phyloP scores from a whole-genome alignment of 2,113 vertebrate genomes.

The Leptodactylus fuscus region DNA sequence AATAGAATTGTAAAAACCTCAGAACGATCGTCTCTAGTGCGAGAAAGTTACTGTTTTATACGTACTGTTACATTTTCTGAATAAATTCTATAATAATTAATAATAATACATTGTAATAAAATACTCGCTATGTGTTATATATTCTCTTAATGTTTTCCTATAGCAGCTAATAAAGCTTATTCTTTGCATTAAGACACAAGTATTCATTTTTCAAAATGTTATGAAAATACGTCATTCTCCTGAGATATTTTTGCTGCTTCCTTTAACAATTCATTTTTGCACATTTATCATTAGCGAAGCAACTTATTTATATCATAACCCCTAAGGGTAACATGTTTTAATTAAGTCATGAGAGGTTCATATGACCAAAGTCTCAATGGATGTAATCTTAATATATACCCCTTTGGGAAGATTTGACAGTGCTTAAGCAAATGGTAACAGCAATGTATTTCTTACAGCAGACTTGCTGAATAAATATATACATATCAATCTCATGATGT shows the following conservation, averaged over 20 bases:
- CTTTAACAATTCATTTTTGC: constrained; percentile 7
- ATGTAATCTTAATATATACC: background rate
- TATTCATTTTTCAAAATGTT: too few species aligned
- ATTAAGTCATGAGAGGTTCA: constrained; percentile 17
- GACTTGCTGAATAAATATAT: background rate
- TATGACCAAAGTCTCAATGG: constrained; percentile 4
- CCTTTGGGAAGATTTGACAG: constrained; percentile 16
- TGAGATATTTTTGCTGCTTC: background rate
- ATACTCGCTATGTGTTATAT: too few species aligned
- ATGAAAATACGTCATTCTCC: background rate
- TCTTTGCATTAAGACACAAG: too few species aligned
- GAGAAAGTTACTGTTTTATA: too few species aligned
- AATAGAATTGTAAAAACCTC: too few species aligned
- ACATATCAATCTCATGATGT: background rate
- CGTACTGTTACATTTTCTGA: too few species aligned
- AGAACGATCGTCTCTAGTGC: too few species aligned
- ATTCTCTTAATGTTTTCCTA: too few species aligned
- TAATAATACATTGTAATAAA: too few species aligned
- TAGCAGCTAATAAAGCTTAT: too few species aligned
- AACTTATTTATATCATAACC: constrained; percentile 19
- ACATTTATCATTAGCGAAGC: background rate
- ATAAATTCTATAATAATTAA: too few species aligned
- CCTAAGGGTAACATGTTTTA: background rate
- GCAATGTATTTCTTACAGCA: background rate
- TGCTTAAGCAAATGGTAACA: constrained; percentile 7